Evolutionary conservation across 2,888 invertebrate genomes (phyloP), one percentile per base, ranked within the genome.

Genomic region (Scaptodrosophila latifasciaeformis): DNA sequence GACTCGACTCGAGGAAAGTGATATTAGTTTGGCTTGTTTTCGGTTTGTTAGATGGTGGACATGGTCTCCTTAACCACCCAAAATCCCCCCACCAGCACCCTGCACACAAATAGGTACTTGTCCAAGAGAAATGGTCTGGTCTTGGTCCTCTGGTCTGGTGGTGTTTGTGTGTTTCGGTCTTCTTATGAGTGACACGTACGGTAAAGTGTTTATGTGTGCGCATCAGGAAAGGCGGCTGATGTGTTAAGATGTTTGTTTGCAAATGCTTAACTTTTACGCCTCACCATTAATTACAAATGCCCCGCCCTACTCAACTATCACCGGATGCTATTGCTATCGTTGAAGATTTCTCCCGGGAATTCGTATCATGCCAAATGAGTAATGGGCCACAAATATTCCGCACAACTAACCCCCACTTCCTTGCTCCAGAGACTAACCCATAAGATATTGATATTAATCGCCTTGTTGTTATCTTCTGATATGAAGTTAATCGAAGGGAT

Each of bases 341-440:
- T 24, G 7, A 7, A 71, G 64, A 78, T 80, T 75, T 69, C 76
- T 71, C 74, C 63, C 55, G 78, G 74, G 78, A 71, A 70, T 77
- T 77, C 70, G 66, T 77, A 78, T 71, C 80, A 78, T 78, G 70
- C 71, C 70, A 63, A 56, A 70, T 80, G 80, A 78, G 67, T 75
- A 76, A 80, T 80, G 75, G n/a, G n/a, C n/a, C n/a, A n/a, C n/a
- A n/a, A n/a, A n/a, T n/a, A n/a, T n/a, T n/a, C n/a, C n/a, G n/a
- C n/a, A n/a, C n/a, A n/a, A 68, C 72, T 68, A 62, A 55, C 59
- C 58, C 64, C 62, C 61, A 19, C 43, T 27, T 21, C 35, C 15
- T 19, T n/a, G 30, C 24, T 13, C 42, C 40, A 18, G 43, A 19
- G 37, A 24, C 24, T 7, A 24, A 24, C 19, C 43, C 29, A 43